Conservation (phyloP, 2,888 invertebrate genomes). For the Drosophila longiperda region DNA sequence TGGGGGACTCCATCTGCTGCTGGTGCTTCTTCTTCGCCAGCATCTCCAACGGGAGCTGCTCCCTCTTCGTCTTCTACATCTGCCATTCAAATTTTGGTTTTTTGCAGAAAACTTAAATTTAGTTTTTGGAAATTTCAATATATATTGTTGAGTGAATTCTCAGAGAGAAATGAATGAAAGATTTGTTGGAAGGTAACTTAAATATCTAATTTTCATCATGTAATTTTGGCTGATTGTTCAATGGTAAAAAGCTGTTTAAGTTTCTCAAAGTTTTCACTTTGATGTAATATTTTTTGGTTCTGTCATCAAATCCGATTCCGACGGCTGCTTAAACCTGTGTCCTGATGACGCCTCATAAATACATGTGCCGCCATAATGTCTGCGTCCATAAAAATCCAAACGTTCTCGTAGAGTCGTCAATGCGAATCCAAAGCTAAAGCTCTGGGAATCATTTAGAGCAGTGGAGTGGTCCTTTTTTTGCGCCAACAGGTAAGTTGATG, state of each 20-base stretch:
- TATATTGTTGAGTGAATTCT: not conserved
- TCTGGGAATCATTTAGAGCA: conserved; percentile 32
- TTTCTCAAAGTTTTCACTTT: not conserved
- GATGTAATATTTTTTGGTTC: conserved; percentile 8
- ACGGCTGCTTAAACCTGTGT: conserved; percentile 24
- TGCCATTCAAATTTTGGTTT: conserved; percentile 11
- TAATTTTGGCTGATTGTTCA: conserved; percentile 4
- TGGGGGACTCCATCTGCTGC: conserved; percentile 17
- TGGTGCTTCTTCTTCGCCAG: not conserved
- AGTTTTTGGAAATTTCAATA: not conserved
- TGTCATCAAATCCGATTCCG: not conserved
- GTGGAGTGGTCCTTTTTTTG: not conserved
- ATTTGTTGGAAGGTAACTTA: not conserved
- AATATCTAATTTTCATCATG: not conserved
- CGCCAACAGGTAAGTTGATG: conserved; percentile 33
- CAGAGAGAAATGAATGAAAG: conserved; percentile 5
- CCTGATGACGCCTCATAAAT: conserved; percentile 52
- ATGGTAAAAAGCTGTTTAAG: not conserved
- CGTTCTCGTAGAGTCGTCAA: conserved; percentile 46
- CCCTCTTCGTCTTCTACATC: conserved; percentile 2
- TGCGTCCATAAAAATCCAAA: conserved; percentile 49
- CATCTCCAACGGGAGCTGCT: not conserved
- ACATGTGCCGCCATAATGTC: conserved; percentile 55
- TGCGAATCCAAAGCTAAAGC: conserved; percentile 41
- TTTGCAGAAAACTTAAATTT: conserved; percentile 10